phyloP scores from a whole-genome alignment of 2,888 invertebrate species.

The Autographa pulchrina region DNA sequence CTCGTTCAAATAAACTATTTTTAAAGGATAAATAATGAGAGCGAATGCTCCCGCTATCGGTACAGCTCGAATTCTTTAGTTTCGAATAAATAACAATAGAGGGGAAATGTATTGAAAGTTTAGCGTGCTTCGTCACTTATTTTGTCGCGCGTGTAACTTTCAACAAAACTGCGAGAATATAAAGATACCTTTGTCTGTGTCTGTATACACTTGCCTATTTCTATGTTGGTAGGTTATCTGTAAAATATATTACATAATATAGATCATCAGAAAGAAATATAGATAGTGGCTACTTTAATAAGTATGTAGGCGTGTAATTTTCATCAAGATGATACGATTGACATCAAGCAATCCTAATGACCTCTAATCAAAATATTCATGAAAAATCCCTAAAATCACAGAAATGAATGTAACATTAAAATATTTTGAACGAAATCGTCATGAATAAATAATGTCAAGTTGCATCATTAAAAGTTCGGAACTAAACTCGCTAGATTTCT shows the following conservation, averaged over 20 bases:
- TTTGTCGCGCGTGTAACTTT: constrained; percentile 19
- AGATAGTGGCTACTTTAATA: neutral
- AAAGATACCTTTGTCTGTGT: neutral
- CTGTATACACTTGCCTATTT: neutral
- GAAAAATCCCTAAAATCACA: constrained; percentile 26
- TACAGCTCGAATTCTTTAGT: constrained; percentile 34
- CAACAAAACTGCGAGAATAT: neutral
- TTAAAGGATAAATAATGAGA: constrained; percentile 44
- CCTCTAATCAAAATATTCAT: neutral
- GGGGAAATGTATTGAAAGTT: constrained; percentile 29
- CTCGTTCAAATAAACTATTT: constrained; percentile 35
- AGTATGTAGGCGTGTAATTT: neutral
- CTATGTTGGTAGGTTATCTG: neutral
- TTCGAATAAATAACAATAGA: constrained; percentile 40
- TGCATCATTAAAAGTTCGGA: constrained; percentile 62
- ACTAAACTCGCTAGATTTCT: constrained; percentile 22
- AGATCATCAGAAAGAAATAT: neutral
- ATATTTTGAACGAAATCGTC: constrained; percentile 19
- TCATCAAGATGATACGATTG: neutral
- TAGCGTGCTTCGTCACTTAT: constrained; percentile 40
- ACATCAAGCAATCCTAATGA: neutral
- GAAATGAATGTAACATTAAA: constrained; percentile 36
- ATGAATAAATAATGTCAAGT: constrained; percentile 54
- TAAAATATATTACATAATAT: neutral
- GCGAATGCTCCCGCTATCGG: constrained; percentile 33